A percentile compares a stretch with the other conserved stretches of the same genome.
These are phyloP conservation scores for Ifrita kowaldi DNA, from an alignment of 2,113 vertebrate genomes.

Conservation along the genomic window DNA sequence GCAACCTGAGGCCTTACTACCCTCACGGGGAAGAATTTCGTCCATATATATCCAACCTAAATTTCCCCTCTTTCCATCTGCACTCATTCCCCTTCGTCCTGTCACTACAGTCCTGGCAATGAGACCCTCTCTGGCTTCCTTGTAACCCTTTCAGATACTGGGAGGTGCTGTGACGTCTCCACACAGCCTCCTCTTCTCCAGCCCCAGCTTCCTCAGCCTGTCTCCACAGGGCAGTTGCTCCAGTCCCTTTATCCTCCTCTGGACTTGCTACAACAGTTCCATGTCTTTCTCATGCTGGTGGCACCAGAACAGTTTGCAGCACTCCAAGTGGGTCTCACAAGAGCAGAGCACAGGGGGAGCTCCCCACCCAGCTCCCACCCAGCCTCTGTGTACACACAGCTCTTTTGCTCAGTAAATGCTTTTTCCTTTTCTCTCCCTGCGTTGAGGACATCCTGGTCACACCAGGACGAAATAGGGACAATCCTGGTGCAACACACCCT, in stretches of 20 bases:
- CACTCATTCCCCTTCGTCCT: background rate
- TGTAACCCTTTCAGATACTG: background rate
- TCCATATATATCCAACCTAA: background rate
- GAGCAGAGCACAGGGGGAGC: background rate
- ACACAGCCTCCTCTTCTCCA: background rate
- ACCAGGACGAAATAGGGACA: background rate
- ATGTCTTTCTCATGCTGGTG: background rate
- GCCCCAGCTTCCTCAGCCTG: background rate
- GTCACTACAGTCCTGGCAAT: background rate
- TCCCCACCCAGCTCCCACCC: too few species aligned
- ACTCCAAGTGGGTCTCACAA: accelerated
- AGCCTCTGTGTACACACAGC: background rate
- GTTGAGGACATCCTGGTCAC: background rate
- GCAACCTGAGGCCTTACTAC: background rate
- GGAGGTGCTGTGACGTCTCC: background rate
- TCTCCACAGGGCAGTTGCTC: background rate
- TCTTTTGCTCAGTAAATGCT: background rate
- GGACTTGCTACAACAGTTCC: background rate
- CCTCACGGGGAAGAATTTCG: background rate
- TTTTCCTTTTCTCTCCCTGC: background rate
- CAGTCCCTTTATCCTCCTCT: background rate
- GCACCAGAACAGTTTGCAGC: background rate
- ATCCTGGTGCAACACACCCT: background rate
- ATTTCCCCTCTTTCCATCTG: background rate
- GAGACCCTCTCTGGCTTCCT: background rate